These are phyloP conservation scores for Amphipoea oculea DNA, from an alignment of 2,888 invertebrate genomes.

Conservation along the genomic window DNA sequence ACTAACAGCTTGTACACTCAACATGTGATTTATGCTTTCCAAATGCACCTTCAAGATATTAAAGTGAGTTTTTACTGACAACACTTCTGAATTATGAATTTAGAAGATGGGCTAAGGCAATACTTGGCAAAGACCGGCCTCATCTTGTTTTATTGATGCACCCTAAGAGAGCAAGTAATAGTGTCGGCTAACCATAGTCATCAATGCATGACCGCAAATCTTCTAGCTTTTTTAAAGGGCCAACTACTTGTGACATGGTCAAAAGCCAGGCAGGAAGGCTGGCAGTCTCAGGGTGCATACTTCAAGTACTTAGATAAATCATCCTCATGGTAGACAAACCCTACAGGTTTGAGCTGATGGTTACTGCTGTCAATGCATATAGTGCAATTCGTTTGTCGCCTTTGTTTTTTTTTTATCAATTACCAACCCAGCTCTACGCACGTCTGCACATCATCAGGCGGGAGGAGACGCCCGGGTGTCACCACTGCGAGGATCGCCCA, in stretches of 20 bases:
- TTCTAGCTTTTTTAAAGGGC: background rate
- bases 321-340: background rate
- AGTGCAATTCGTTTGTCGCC: background rate
- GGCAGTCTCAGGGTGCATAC: background rate
- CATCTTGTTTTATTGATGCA: background rate
- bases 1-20: background rate
- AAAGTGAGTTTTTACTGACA: background rate
- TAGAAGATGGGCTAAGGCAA: background rate
- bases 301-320: background rate
- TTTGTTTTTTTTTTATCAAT: slow-evolving; percentile 10
- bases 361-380: background rate
- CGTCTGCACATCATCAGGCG: too few species aligned
- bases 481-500: too few species aligned
- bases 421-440: background rate
- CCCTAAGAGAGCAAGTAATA: background rate
- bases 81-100: background rate
- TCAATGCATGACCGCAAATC: background rate
- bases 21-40: background rate
- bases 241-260: background rate
- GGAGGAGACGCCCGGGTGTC: too few species aligned
- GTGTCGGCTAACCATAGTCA: background rate
- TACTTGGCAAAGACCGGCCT: background rate
- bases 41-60: background rate
- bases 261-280: background rate
- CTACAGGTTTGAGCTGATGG: background rate